Base-by-base conservation (phyloP, 2,797 vertebrate species). In the Rhodeus uyekii region DNA sequence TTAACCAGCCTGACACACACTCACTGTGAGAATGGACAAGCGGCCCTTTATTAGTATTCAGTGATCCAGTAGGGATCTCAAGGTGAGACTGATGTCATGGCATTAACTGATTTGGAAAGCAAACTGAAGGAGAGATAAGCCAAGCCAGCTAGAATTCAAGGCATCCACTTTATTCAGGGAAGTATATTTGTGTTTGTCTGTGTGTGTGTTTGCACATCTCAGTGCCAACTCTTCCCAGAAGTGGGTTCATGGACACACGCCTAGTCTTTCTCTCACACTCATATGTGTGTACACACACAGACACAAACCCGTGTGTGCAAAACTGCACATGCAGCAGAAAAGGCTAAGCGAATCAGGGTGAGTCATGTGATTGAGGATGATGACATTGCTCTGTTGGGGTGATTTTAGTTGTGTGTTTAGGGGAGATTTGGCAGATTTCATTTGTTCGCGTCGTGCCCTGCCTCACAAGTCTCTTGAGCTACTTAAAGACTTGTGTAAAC, bases 61-160 rank as follows among this genome's bases (percentile, higher is more conserved):
- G 38, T 34, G 80, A 58, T 80, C 63, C 83, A 22, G 12, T 13
- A 48, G 64, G 44, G 60, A 73, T 73, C 36, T 83, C 75, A 85
- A 87, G 87, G 88, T 89, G 88, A 90, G 60, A 80, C 79, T 90
- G 89, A 92, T 89, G 90, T 92, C 84, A 92, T 88, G 34, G 88
- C 76, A 86, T 76, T 48, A 65, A 78, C 55, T 68, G 65, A 85
- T 89, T 80, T 74, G 64, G 58, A 88, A 89, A 85, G 85, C 83
- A 86, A 89, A 88, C 80, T 82, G 53, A 86, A 6, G 22, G 55
- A 68, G 79, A 63, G 86, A 90, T 92, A 89, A 91, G 87, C 71
- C 65, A 44, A 12, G 78, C 81, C 34, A 58, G 81, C 67, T n/a
- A 74, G 86, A 91, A 92, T 88, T 84, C 89, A 90, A 87, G 78